Evolutionary conservation across 2,888 invertebrate species (phyloP), one percentile per base, ranked within the genome.

Genomic region (Philhelius pedissequus): DNA sequence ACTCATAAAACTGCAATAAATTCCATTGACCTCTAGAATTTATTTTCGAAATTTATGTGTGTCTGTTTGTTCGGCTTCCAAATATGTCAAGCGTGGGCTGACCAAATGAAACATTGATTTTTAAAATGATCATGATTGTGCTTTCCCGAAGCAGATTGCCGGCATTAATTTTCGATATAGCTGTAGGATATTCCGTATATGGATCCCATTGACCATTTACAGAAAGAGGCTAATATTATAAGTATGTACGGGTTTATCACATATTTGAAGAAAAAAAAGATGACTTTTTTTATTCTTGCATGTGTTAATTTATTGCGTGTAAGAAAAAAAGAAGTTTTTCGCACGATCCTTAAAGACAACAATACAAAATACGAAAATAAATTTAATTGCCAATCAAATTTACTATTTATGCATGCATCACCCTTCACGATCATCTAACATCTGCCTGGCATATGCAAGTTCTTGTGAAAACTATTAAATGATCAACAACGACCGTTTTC

Each of bases 401-500:
- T 48, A 30, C 62, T 68, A 60, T 25, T 58, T 66, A 45, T 68
- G 30, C 48, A 40, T 15, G 30, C 13, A 25, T 11, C 52, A 73
- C 48, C 54, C 74, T 56, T 78, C 76, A 27, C 52, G 45, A 56
- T 64, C 70, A 22, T 45, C 38, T 43, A 56, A 75, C 83, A 83
- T 83, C 83, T 83, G 83, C 74, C 64, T 45, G 64, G 45, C 83
- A 83, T 66, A 48, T 83, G 83, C 69, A 70, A 70, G 78, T 74
- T 83, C 78, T 79, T 79, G 58, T 75, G 73, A 82, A 77, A 77
- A 30, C 81, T 70, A 71, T 52, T 15, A 60, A 60, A 60, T 27
- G 20, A 15, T 18, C 30, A 15, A 4, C 25, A n/a, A 25, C 25
- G 9, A 25, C 30, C 38, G 13, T 56, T 56, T 54, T 18, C 20